Evolutionary conservation across 2,113 vertebrate genomes (phyloP).

Genomic region (Manacus vitellinus): DNA sequence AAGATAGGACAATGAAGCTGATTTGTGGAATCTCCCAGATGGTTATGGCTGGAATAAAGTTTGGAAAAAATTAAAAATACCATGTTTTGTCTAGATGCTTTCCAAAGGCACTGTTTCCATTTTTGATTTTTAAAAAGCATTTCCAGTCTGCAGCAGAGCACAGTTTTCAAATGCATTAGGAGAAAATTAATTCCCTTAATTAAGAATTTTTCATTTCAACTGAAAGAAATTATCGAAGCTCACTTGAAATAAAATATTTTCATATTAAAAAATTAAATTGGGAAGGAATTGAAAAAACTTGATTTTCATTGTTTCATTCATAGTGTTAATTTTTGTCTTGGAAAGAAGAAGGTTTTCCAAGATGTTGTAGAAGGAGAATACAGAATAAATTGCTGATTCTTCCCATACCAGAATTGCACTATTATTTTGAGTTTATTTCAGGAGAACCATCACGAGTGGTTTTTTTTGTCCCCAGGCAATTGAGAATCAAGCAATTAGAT

Average conservation of each 20-base stretch:
- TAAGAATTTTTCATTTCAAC: not conserved
- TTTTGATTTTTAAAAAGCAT: not conserved
- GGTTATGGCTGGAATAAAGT: not conserved
- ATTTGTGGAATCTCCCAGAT: not conserved
- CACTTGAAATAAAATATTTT: not conserved
- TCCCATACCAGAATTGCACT: not conserved
- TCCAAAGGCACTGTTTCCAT: not conserved
- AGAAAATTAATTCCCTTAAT: not conserved
- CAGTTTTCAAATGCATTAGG: not conserved
- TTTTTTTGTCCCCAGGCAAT: not conserved
- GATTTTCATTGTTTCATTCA: not conserved
- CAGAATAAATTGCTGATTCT: not conserved
- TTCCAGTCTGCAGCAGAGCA: not conserved
- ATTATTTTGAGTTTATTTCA: not conserved
- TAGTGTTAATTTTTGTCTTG: not conserved
- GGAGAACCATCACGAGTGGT: not conserved
- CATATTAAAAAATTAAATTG: not conserved
- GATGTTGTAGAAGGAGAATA: not conserved
- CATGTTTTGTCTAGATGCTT: not conserved
- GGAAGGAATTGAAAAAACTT: not conserved
- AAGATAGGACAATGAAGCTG: not conserved
- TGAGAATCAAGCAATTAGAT: not conserved
- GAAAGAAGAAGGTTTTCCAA: not conserved
- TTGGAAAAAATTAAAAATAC: not conserved
- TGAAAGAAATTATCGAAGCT: not conserved